A percentile compares a stretch with the other conserved stretches of the same genome.
phyloP scores from a whole-genome alignment of 2,797 vertebrate genomes.

The Neoniphon sammara region DNA sequence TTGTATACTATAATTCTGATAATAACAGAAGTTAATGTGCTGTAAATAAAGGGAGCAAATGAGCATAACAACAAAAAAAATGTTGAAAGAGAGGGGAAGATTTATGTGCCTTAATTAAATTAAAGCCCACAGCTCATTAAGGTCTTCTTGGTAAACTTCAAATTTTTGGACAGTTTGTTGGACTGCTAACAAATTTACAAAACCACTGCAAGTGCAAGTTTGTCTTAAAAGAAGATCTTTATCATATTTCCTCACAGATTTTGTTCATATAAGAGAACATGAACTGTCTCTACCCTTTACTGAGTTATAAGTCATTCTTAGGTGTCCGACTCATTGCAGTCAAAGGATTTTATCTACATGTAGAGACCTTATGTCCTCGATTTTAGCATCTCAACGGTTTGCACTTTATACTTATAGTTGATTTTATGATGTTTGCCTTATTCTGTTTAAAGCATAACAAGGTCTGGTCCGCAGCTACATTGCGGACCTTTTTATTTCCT shows the following conservation, averaged over 20 bases:
- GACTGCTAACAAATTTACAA: no score
- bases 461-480: constrained; percentile 13
- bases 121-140: background rate
- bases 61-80: background rate
- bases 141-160: background rate
- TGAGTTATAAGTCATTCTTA: constrained; percentile 6
- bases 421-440: background rate
- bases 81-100: background rate
- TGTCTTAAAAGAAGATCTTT: no score
- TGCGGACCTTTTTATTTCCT: constrained; percentile 51
- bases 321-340: constrained; percentile 5
- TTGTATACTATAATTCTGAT: no score
- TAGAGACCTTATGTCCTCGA: constrained; percentile 9
- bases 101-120: background rate
- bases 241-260: constrained; percentile 6
- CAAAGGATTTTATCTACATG: constrained; percentile 7
- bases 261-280: constrained; percentile 18
- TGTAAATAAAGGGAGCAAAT: background rate
- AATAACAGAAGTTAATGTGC: no score
- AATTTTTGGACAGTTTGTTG: no score
- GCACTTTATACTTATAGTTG: no score
- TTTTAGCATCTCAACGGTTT: background rate
- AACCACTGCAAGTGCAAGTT: no score
- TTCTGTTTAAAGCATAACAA: constrained; percentile 23
- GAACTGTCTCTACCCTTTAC: constrained; percentile 11